phyloP scores from a whole-genome alignment of 2,797 vertebrate species.

The Silurus lanzhouensis region DNA sequence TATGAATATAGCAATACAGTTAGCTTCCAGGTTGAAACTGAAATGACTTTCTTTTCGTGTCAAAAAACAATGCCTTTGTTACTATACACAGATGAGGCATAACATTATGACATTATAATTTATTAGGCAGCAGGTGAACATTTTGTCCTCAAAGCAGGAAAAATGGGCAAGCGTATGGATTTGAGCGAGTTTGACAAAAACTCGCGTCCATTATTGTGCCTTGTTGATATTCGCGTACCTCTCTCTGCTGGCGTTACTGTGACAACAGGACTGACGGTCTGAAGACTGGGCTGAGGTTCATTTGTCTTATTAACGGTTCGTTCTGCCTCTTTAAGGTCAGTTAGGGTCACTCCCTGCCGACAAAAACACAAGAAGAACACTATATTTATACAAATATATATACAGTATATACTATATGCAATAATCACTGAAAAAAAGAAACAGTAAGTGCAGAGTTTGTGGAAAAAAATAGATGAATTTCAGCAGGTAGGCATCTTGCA shows the following conservation, averaged over 20 bases:
- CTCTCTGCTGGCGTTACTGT: conserved; percentile 74
- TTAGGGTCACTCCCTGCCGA: conserved; percentile 86
- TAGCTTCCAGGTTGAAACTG: background rate
- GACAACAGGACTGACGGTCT: conserved; percentile 74
- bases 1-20: too few species aligned
- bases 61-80: background rate
- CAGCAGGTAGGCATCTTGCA: too few species aligned
- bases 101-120: background rate
- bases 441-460: background rate
- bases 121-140: too few species aligned
- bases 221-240: conserved; percentile 64
- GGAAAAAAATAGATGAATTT: background rate
- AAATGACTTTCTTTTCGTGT: background rate
- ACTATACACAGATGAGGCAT: background rate
- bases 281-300: conserved; percentile 67
- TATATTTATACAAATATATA: background rate
- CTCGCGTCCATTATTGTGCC: background rate
- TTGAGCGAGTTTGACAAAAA: too few species aligned
- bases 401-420: background rate
- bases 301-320: conserved; percentile 68
- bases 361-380: conserved; percentile 21
- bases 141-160: too few species aligned
- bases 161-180: too few species aligned
- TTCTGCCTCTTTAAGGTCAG: conserved; percentile 88
- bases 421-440: background rate